phyloP scores from a whole-genome alignment of 2,113 vertebrate genomes.

The Nycticryphes semicollaris region DNA sequence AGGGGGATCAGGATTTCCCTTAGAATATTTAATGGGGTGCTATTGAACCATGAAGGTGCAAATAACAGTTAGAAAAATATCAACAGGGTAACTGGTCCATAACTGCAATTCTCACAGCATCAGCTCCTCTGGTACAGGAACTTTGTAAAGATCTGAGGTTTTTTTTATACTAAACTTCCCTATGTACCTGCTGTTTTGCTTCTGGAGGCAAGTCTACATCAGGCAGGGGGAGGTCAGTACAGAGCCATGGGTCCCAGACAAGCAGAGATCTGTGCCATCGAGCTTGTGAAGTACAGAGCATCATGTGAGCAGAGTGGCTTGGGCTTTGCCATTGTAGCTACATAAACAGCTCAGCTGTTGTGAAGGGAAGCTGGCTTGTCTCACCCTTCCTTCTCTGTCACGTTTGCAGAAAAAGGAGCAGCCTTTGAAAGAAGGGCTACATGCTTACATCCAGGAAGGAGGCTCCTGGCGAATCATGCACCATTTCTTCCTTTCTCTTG shows the following conservation, averaged over 20 bases:
- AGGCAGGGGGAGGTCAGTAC: neutral
- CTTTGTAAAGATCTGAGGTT: neutral
- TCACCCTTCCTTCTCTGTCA: neutral
- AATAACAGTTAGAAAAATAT: neutral
- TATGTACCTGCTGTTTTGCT: neutral
- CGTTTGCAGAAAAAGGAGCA: neutral
- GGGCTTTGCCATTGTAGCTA: neutral
- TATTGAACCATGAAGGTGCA: neutral
- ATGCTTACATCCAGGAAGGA: neutral
- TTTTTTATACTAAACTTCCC: neutral
- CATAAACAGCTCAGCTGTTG: neutral
- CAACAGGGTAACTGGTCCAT: neutral
- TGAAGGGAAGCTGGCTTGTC: neutral
- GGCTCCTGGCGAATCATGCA: neutral
- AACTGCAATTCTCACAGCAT: neutral
- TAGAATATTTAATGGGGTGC: neutral
- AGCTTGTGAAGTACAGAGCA: neutral
- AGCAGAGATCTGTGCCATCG: neutral
- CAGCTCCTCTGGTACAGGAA: neutral
- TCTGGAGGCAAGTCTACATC: neutral
- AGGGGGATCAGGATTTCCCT: neutral
- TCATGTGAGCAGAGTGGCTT: neutral
- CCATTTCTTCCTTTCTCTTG: neutral
- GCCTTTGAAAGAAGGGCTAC: neutral
- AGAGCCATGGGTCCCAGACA: neutral